Evolutionary conservation across 2,113 vertebrate genomes (phyloP).

Genomic region (Pandion haliaetus): DNA sequence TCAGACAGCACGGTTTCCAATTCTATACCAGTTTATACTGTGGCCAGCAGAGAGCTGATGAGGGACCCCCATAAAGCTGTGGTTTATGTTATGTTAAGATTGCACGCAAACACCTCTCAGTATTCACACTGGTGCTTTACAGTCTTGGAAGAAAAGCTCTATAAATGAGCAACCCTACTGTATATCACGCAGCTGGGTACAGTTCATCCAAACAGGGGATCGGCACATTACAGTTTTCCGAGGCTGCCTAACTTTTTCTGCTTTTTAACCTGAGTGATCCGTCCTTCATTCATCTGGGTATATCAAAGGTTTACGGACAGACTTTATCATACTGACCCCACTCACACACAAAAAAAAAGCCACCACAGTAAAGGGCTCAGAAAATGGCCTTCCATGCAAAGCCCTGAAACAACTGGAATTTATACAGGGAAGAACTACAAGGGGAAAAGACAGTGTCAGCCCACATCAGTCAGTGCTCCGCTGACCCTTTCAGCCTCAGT

Average conservation of each 20-base stretch:
- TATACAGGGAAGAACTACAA: neutral
- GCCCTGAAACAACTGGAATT: neutral
- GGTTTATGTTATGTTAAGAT: neutral
- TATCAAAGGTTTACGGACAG: neutral
- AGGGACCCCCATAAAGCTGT: neutral
- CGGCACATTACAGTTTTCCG: neutral
- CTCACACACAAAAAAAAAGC: neutral
- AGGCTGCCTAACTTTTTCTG: neutral
- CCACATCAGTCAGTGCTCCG: neutral
- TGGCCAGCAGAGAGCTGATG: neutral
- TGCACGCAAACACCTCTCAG: neutral
- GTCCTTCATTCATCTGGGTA: neutral
- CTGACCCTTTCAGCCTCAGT: neutral
- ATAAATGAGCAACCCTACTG: constrained; percentile 17
- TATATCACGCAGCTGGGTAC: constrained; percentile 29
- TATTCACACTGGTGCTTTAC: constrained; percentile 38
- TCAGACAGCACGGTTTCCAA: neutral
- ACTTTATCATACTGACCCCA: neutral
- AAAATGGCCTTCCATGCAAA: neutral
- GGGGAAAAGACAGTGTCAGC: neutral
- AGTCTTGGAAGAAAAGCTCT: constrained; percentile 15
- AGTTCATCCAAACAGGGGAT: constrained; percentile 17
- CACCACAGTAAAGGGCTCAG: neutral
- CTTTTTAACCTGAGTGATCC: neutral
- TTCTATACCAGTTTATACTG: neutral